A percentile compares a stretch with the other conserved stretches of the same genome.
phyloP scores from a whole-genome alignment of 2,113 vertebrate genomes.

The Aviceda subcristata region DNA sequence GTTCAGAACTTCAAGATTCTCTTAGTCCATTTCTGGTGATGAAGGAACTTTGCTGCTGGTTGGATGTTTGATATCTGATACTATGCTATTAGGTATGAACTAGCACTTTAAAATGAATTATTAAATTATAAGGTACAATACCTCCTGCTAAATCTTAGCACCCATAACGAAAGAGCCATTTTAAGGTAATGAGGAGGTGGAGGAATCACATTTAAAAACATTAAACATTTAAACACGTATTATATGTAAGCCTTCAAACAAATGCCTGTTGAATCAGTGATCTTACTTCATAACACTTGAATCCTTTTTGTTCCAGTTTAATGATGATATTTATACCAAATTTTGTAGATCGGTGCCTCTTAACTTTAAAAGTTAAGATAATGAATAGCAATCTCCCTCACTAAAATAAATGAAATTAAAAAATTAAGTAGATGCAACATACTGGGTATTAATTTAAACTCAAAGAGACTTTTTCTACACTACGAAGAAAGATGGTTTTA shows the following conservation, averaged over 20 bases:
- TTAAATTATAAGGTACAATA: background rate
- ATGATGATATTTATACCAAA: background rate
- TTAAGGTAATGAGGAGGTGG: background rate
- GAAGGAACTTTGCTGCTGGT: background rate
- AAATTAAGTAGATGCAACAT: background rate
- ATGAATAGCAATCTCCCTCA: background rate
- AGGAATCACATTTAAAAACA: background rate
- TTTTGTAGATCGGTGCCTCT: background rate
- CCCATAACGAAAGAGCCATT: background rate
- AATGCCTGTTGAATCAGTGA: background rate
- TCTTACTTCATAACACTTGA: background rate
- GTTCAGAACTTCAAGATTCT: background rate
- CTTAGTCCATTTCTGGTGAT: background rate
- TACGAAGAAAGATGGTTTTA: background rate
- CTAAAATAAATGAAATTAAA: background rate
- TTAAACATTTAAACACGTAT: background rate
- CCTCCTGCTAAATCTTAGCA: background rate
- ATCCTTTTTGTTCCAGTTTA: background rate
- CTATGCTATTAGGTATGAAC: background rate
- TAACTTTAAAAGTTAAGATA: background rate
- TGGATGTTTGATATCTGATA: background rate
- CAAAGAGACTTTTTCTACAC: background rate
- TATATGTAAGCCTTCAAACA: background rate
- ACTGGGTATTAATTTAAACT: background rate
- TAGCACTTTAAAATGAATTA: background rate